phyloP scores from a whole-genome alignment of 2,797 vertebrate species.

The Oreochromis grahami region DNA sequence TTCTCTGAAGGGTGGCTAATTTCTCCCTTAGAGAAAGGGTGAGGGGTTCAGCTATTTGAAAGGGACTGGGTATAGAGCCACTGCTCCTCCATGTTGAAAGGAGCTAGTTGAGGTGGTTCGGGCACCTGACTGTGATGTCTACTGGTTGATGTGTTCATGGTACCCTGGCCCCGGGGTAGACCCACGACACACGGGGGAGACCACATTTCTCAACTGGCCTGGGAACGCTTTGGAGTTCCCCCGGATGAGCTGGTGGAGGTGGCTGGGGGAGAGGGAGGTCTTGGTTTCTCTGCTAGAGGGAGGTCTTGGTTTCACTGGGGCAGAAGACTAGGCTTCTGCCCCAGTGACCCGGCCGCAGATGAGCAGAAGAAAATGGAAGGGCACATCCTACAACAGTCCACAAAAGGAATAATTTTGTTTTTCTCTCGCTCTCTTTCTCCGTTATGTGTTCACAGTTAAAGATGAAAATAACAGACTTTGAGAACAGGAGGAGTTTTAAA shows the following conservation, averaged over 20 bases:
- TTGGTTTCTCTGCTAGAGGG: neutral
- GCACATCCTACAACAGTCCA: neutral
- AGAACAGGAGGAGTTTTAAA: slow-evolving; percentile 99
- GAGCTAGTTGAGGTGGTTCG: neutral
- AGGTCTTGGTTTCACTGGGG: neutral
- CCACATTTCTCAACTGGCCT: neutral
- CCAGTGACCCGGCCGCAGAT: neutral
- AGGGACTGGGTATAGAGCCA: neutral
- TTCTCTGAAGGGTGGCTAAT: neutral
- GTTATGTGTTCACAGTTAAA: slow-evolving; percentile 81
- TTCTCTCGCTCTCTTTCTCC: neutral
- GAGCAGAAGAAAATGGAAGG: neutral
- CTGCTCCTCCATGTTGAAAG: neutral
- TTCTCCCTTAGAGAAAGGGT: neutral
- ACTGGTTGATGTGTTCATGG: neutral
- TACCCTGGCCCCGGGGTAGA: neutral
- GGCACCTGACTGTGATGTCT: neutral
- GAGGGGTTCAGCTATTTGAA: neutral
- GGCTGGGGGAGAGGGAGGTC: neutral
- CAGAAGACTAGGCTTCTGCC: neutral
- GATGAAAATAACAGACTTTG: slow-evolving; percentile 99
- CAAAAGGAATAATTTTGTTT: neutral
- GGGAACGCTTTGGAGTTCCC: neutral
- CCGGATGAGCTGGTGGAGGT: neutral
- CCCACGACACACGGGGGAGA: neutral